Percentiles rank a stretch among this genome's conserved stretches.
phyloP scores from a whole-genome alignment of 2,113 vertebrate species.

The Tursiops truncatus region DNA sequence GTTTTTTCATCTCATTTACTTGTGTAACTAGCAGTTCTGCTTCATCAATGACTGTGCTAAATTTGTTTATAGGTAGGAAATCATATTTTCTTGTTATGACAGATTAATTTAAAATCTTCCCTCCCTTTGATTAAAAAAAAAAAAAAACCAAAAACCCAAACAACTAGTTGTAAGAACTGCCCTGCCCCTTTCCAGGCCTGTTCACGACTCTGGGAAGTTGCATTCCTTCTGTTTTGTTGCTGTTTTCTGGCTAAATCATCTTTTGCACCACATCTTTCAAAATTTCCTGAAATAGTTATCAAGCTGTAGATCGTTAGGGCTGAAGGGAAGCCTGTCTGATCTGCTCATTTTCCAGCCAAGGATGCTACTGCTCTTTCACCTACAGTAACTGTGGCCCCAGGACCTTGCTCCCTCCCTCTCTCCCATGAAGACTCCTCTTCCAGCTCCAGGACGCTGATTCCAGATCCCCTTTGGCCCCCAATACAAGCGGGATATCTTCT shows the following conservation, averaged over 20 bases:
- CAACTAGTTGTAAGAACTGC: background rate
- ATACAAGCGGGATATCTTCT: background rate
- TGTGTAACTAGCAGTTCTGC: background rate
- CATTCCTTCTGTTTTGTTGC: background rate
- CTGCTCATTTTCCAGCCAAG: background rate
- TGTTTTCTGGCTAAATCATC: background rate
- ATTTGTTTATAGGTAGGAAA: background rate
- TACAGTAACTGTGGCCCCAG: background rate
- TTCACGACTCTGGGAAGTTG: background rate
- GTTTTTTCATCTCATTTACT: background rate
- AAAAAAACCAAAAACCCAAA: background rate
- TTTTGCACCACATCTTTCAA: background rate
- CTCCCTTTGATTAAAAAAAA: background rate
- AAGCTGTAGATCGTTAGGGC: background rate
- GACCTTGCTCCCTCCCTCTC: background rate
- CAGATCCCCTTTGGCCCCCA: background rate
- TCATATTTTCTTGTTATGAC: background rate
- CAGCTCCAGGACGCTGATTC: accelerated
- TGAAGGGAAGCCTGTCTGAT: background rate
- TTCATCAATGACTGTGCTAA: background rate
- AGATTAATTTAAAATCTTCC: background rate
- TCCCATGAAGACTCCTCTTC: background rate
- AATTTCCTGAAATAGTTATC: background rate
- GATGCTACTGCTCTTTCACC: background rate
- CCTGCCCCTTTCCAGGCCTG: background rate